Conservation (phyloP, 1,140 invertebrate genomes). For the Vanessa tameamea region DNA sequence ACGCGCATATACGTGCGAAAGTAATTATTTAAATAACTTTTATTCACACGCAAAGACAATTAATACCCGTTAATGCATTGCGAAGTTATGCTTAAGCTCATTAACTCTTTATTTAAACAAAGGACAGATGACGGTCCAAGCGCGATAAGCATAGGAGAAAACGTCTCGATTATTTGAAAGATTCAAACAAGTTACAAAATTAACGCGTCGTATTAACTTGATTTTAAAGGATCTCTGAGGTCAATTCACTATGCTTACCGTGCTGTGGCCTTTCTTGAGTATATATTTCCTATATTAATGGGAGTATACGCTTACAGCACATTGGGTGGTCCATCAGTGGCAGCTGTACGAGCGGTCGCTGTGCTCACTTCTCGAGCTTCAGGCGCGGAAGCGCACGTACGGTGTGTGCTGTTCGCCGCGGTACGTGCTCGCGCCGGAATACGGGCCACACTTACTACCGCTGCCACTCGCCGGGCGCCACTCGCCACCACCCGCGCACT, state of each 20-base stretch:
- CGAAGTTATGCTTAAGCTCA: neutral
- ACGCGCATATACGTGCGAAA: neutral
- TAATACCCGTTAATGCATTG: neutral
- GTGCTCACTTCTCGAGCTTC: constrained; percentile 68
- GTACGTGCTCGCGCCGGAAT: constrained; percentile 65
- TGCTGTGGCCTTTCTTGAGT: neutral
- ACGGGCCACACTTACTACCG: constrained; percentile 59
- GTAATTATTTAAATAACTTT: neutral
- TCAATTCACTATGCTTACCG: too few relatives aligned
- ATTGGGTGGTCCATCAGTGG: constrained; percentile 72
- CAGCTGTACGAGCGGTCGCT: constrained; percentile 72
- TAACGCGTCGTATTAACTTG: too few relatives aligned
- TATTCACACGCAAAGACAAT: neutral
- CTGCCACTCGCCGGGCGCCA: constrained; percentile 56
- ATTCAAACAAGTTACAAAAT: too few relatives aligned
- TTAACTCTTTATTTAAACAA: too few relatives aligned
- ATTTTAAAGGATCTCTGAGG: too few relatives aligned
- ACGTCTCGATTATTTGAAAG: too few relatives aligned
- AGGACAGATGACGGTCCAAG: too few relatives aligned
- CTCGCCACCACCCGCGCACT: constrained; percentile 72
- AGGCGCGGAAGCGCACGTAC: constrained; percentile 63
- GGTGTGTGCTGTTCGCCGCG: constrained; percentile 62
- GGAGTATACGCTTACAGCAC: constrained; percentile 48
- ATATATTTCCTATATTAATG: neutral
- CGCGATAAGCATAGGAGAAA: too few relatives aligned